Evolutionary conservation across 1,140 invertebrate genomes (phyloP).

Genomic region (Potamilus streckersoni): DNA sequence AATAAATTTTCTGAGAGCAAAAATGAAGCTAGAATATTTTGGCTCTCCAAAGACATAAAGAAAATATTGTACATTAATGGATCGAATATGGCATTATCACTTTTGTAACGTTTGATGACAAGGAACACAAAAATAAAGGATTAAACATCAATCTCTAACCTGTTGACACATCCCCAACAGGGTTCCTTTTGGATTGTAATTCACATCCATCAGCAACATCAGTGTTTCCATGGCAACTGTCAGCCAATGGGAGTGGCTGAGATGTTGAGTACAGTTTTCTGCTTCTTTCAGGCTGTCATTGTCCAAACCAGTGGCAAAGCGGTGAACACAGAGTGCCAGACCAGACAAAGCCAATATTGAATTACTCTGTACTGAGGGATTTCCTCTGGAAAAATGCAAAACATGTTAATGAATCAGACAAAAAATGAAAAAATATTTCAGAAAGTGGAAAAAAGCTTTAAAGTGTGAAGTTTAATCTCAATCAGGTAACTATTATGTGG

Average conservation of each 20-base stretch:
- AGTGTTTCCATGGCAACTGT: conserved; percentile 20
- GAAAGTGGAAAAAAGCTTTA: no score
- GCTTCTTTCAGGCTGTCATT: conserved; percentile 2
- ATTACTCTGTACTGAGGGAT: conserved; percentile 29
- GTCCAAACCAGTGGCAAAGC: conserved; percentile 19
- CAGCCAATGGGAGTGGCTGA: conserved; percentile 34
- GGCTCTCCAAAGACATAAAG: no score
- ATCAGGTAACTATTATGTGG: no score
- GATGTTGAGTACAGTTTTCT: conserved; percentile 16
- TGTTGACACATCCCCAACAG: conserved; percentile 30
- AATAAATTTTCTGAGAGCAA: no score
- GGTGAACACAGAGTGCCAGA: conserved; percentile 4
- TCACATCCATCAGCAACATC: conserved; percentile 33
- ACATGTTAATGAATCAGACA: no score
- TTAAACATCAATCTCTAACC: conserved; percentile 4
- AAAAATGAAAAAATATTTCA: no score
- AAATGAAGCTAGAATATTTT: no score
- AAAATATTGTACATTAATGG: no score
- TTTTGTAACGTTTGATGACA: no score
- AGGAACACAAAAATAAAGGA: no score
- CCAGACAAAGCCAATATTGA: conserved; percentile 25
- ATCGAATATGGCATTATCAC: no score
- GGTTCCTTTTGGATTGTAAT: conserved; percentile 14
- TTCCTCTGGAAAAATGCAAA: conserved; percentile 12
- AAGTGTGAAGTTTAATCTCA: no score